Evolutionary conservation across 2,888 invertebrate species (phyloP).

Genomic region (Napeogenes inachia): DNA sequence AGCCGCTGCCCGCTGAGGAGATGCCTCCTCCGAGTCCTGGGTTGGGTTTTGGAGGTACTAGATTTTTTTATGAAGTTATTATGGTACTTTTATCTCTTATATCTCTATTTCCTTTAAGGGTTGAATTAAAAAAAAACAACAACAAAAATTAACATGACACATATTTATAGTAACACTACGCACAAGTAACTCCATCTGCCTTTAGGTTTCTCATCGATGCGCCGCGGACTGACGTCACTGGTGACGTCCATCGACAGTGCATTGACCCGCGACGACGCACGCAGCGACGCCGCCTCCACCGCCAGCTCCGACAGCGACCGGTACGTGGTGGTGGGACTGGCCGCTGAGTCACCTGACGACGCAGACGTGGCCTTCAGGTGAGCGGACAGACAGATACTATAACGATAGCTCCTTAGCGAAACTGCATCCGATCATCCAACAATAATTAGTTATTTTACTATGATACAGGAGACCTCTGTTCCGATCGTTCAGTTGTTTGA

Average conservation of each 20-base stretch:
- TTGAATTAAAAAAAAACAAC: no score
- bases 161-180: no score
- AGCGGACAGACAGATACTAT: neutral
- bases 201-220: conserved; percentile 84
- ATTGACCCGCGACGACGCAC: conserved; percentile 85
- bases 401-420: no score
- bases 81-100: neutral
- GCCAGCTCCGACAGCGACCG: conserved; percentile 93
- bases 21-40: conserved; percentile 60
- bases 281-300: conserved; percentile 84
- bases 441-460: neutral
- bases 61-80: neutral
- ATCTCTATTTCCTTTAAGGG: no score
- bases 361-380: conserved; percentile 83
- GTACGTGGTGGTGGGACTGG: conserved; percentile 85
- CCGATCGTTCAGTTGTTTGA: no score
- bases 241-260: conserved; percentile 91
- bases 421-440: no score
- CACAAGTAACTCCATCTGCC: no score
- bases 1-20: conserved; percentile 51
- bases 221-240: conserved; percentile 88
- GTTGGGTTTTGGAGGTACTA: conserved; percentile 53
- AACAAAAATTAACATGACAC: no score
- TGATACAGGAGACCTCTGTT: no score
- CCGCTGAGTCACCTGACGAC: conserved; percentile 81